phyloP scores from a whole-genome alignment of 2,797 vertebrate species.

The Silurus lanzhouensis region DNA sequence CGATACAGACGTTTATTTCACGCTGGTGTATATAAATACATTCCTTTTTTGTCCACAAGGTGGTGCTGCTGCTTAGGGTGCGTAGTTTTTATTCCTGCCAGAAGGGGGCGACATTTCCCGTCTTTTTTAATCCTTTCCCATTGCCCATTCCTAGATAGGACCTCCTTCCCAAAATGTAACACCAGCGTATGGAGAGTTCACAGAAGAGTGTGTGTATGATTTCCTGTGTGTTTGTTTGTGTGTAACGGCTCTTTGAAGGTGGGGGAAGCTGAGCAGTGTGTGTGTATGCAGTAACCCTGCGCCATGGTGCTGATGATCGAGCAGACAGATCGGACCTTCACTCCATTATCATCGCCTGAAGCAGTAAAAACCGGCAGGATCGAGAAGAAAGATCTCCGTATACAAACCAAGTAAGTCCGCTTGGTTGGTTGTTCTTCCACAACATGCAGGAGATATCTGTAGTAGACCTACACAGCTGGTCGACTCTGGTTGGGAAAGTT shows the following conservation, averaged over 20 bases:
- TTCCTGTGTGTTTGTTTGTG: slow-evolving; percentile 10
- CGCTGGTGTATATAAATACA: no score
- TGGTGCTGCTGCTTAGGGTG: neutral
- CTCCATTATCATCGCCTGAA: slow-evolving; percentile 62
- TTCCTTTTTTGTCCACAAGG: neutral
- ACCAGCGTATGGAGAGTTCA: slow-evolving; percentile 4
- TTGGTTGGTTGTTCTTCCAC: neutral
- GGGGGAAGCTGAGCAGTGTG: slow-evolving; percentile 2
- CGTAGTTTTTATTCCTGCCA: neutral
- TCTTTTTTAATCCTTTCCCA: slow-evolving; percentile 49
- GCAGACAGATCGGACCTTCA: slow-evolving; percentile 61
- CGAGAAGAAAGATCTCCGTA: slow-evolving; percentile 61
- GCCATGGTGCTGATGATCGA: slow-evolving; percentile 69
- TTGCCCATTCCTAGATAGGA: slow-evolving; percentile 44
- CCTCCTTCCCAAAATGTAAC: slow-evolving; percentile 60
- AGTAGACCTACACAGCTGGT: slow-evolving; percentile 10
- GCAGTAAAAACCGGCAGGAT: slow-evolving; percentile 35
- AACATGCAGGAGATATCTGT: neutral
- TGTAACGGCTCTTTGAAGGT: slow-evolving; percentile 4
- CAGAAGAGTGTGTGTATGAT: slow-evolving; percentile 26
- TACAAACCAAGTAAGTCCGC: slow-evolving; percentile 65
- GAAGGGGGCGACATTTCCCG: slow-evolving; percentile 30
- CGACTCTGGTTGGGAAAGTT: neutral
- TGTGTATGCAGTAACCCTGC: slow-evolving; percentile 13
- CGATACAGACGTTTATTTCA: no score